phyloP scores from a whole-genome alignment of 53 echinoderm and acorn worm genomes.

The Hippasteria phrygiana region DNA sequence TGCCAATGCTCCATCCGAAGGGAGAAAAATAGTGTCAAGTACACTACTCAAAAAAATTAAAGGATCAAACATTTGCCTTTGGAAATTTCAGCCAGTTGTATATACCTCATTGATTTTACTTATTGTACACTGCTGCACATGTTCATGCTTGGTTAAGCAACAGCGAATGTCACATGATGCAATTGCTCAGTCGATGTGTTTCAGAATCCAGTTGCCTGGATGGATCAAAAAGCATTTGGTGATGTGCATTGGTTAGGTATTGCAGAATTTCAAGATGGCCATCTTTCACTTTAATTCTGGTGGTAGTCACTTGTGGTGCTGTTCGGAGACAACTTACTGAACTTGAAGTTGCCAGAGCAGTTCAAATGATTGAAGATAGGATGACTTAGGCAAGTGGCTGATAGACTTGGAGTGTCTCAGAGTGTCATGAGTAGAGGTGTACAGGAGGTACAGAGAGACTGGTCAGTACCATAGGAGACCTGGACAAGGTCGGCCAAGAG shows the following conservation, averaged over 20 bases:
- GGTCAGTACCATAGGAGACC: neutral
- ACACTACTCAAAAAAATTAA: no score
- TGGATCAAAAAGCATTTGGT: no score
- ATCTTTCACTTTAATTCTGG: conserved; percentile 19
- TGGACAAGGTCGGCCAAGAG: no score
- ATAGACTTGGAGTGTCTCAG: conserved; percentile 10
- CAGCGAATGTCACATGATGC: no score
- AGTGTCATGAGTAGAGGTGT: neutral
- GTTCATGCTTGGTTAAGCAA: no score
- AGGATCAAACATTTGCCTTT: no score
- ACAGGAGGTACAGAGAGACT: neutral
- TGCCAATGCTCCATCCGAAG: no score
- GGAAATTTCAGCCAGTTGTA: no score
- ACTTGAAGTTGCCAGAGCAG: conserved; percentile 32
- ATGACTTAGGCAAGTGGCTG: conserved; percentile 23
- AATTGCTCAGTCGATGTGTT: neutral
- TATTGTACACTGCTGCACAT: no score
- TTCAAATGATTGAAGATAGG: conserved; percentile 19
- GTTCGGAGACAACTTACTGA: conserved; percentile 33
- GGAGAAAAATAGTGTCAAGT: no score
- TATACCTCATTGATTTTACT: no score
- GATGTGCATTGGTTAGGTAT: conserved; percentile 16
- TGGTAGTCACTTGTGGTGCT: conserved; percentile 15
- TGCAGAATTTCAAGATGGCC: conserved; percentile 26
- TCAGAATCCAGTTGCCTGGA: neutral